These are phyloP conservation scores for Carterocephalus palaemon DNA, from an alignment of 2,888 invertebrate genomes.

Conservation along the genomic window DNA sequence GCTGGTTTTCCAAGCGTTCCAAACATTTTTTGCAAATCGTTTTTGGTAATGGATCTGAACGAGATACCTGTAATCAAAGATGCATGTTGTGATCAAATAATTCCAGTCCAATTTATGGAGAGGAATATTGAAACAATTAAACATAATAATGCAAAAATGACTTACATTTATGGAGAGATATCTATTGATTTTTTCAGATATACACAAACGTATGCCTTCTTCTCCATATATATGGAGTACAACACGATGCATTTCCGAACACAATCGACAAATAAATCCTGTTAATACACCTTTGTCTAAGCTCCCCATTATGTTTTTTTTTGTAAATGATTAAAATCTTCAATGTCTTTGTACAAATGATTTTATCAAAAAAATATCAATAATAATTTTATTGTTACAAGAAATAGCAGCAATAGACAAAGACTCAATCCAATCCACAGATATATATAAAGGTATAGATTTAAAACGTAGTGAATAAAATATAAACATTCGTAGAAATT, in stretches of 20 bases:
- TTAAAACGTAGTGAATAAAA: too few species aligned
- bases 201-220: constrained; percentile 85
- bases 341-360: not conserved
- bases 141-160: too few species aligned
- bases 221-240: constrained; percentile 91
- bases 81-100: too few species aligned
- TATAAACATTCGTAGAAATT: too few species aligned
- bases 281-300: constrained; percentile 88
- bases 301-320: constrained; percentile 83
- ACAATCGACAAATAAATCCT: constrained; percentile 90
- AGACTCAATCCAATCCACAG: too few species aligned
- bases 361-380: constrained; percentile 12
- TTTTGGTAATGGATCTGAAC: constrained; percentile 84
- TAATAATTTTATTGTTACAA: not conserved
- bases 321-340: constrained; percentile 6
- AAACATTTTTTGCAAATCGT: constrained; percentile 82
- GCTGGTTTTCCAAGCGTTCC: constrained; percentile 79
- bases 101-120: too few species aligned
- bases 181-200: constrained; percentile 89
- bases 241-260: constrained; percentile 90
- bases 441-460: too few species aligned
- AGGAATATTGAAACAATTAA: too few species aligned
- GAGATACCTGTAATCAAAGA: constrained; percentile 72
- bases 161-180: constrained; percentile 89
- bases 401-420: too few species aligned